These are phyloP conservation scores for Rotaria magnacalcarata DNA, from an alignment of 2,888 invertebrate genomes.

Conservation along the genomic window DNA sequence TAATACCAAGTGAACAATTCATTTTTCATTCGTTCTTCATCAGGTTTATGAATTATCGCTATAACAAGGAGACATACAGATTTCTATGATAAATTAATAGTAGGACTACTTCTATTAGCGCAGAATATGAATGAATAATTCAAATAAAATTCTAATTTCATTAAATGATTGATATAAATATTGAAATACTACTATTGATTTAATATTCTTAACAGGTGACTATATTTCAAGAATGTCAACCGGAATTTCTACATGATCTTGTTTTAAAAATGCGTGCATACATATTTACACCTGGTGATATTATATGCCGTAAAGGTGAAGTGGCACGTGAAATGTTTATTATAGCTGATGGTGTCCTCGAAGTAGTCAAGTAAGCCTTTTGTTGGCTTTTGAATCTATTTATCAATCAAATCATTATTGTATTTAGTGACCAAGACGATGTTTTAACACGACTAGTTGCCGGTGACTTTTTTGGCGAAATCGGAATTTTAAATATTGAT, in stretches of 20 bases:
- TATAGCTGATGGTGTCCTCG: constrained; percentile 89
- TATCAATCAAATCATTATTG: neutral
- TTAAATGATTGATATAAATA: too few species aligned
- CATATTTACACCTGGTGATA: constrained; percentile 93
- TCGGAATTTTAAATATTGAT: constrained; percentile 88
- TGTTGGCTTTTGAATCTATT: neutral
- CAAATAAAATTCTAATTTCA: too few species aligned
- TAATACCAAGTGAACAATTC: too few species aligned
- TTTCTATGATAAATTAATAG: too few species aligned
- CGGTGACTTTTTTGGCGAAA: constrained; percentile 94
- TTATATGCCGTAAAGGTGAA: constrained; percentile 88
- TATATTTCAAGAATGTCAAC: constrained; percentile 90
- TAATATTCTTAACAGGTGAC: constrained; percentile 68
- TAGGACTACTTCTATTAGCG: too few species aligned
- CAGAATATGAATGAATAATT: too few species aligned
- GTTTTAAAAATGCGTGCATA: constrained; percentile 96
- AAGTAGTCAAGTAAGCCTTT: constrained; percentile 69
- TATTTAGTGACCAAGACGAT: constrained; percentile 76
- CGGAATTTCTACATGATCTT: constrained; percentile 89
- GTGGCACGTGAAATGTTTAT: constrained; percentile 96
- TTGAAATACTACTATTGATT: too few species aligned
- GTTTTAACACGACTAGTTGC: constrained; percentile 92
- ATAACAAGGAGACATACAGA: too few species aligned
- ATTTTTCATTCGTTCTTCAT: too few species aligned
- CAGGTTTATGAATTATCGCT: too few species aligned